These are phyloP conservation scores for Molorchus minor DNA, from an alignment of 2,888 invertebrate species.

Conservation along the genomic window DNA sequence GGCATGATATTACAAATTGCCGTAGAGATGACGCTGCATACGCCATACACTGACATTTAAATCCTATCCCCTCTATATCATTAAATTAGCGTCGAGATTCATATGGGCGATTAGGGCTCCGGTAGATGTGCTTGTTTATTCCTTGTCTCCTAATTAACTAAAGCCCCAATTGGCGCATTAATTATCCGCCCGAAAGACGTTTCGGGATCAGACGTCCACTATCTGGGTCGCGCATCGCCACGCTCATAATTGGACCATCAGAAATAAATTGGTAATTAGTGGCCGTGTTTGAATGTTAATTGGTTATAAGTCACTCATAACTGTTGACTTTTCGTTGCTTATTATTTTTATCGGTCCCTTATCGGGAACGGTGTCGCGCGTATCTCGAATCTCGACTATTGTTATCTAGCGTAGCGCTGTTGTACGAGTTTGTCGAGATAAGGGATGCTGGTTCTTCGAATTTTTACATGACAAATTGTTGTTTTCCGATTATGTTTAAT, in stretches of 20 bases:
- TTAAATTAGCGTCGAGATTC: conserved; percentile 30
- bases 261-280: conserved; percentile 30
- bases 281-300: conserved; percentile 23
- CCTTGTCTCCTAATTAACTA: conserved; percentile 55
- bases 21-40: too few species aligned
- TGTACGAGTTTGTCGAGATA: conserved; percentile 34
- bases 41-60: too few species aligned
- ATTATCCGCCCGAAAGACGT: conserved; percentile 43
- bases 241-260: conserved; percentile 20
- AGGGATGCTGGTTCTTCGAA: conserved; percentile 20
- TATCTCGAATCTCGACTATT: conserved; percentile 26
- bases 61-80: too few species aligned
- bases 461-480: conserved; percentile 27
- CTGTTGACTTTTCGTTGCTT: conserved; percentile 38
- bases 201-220: conserved; percentile 10
- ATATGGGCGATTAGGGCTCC: conserved; percentile 23
- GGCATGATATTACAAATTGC: too few species aligned
- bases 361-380: conserved; percentile 38
- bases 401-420: conserved; percentile 31
- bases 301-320: conserved; percentile 34
- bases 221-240: conserved; percentile 13
- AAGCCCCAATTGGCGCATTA: conserved; percentile 54
- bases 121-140: conserved; percentile 50
- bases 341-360: conserved; percentile 36
- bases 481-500: conserved; percentile 23